Percentiles rank a stretch among this genome's conserved stretches.
Conservation (phyloP, 1,140 invertebrate species). For the Tetragnatha versicolor region DNA sequence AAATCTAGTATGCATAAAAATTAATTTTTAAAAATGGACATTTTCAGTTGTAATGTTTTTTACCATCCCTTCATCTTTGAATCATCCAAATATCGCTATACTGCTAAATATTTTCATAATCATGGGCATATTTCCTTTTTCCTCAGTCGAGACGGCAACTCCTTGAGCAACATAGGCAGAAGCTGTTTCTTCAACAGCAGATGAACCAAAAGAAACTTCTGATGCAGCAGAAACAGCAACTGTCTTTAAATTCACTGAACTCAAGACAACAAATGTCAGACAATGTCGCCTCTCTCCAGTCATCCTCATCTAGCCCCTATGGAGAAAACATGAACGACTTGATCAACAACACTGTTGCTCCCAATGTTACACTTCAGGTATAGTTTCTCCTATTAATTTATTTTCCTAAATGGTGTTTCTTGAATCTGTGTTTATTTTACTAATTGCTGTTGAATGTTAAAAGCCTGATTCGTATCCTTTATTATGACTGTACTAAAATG, state of each 20-base stretch:
- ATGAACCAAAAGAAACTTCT: constrained; percentile 62
- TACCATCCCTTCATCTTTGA: background rate
- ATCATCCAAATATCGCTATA: background rate
- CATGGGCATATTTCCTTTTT: background rate
- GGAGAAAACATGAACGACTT: constrained; percentile 79
- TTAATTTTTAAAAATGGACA: no score
- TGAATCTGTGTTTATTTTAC: no score
- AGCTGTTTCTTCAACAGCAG: constrained; percentile 68
- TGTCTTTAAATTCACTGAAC: constrained; percentile 67
- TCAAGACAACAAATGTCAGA: constrained; percentile 67
- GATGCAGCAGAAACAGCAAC: constrained; percentile 70
- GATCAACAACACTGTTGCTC: constrained; percentile 80
- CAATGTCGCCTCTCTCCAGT: constrained; percentile 66
- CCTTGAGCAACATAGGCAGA: constrained; percentile 54
- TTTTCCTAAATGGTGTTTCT: background rate
- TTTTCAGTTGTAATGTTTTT: background rate
- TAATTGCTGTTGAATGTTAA: no score
- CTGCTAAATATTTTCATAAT: background rate
- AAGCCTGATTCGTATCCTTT: no score
- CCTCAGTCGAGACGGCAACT: constrained; percentile 15
- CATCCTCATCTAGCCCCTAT: constrained; percentile 66
- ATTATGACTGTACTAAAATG: no score
- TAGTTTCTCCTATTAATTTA: background rate
- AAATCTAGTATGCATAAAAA: no score
- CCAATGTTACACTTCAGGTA: constrained; percentile 78